Conservation (phyloP, 2,797 vertebrate genomes). For the Neostethus bicornis region DNA sequence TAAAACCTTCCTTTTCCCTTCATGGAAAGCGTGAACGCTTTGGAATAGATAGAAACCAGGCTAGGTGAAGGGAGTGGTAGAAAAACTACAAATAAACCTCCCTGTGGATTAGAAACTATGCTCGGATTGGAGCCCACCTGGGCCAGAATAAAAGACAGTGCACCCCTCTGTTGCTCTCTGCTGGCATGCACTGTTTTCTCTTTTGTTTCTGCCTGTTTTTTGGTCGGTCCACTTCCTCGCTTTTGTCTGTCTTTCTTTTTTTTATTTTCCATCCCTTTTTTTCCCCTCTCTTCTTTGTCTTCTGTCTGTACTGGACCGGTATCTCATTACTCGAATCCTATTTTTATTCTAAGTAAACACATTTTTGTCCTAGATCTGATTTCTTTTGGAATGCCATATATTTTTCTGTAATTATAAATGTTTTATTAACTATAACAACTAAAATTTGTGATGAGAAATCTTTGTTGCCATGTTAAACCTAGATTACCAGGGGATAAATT, state of each 20-base stretch:
- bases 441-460: not conserved
- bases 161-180: conserved; percentile 24
- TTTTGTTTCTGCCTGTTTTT: conserved; percentile 40
- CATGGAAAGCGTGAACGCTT: conserved; percentile 51
- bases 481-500: not conserved
- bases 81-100: conserved; percentile 41
- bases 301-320: conserved; percentile 41
- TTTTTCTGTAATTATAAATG: too few relatives aligned
- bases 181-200: conserved; percentile 8
- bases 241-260: conserved; percentile 32
- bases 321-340: conserved; percentile 64
- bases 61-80: conserved; percentile 50
- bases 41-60: conserved; percentile 54
- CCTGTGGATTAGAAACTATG: conserved; percentile 62
- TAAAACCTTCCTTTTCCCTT: conserved; percentile 30
- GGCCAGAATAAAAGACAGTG: conserved; percentile 41
- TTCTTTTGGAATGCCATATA: too few relatives aligned
- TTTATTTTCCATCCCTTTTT: not conserved
- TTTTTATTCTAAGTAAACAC: conserved; percentile 47
- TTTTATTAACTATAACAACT: too few relatives aligned
- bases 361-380: too few relatives aligned
- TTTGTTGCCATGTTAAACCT: not conserved
- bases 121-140: conserved; percentile 34
- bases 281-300: conserved; percentile 41
- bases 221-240: conserved; percentile 36